Evolutionary conservation across 2,888 invertebrate species (phyloP), one percentile per base, ranked within the genome.

Genomic region (Epistrophella euchroma): DNA sequence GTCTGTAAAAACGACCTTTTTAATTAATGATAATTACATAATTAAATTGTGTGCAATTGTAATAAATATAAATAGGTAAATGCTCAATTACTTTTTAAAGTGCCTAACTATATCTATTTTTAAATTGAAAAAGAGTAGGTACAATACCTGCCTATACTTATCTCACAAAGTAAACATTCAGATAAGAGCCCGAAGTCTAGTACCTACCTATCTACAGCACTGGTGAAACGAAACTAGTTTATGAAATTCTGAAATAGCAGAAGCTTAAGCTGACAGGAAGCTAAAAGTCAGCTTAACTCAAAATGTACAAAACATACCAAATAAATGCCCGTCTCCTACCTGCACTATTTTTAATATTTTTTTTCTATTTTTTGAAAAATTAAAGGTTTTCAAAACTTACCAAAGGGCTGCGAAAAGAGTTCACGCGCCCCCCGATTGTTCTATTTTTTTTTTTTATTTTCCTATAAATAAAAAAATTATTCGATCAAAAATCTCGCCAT

Each of bases 311-410:
- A n/a, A n/a, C n/a, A n/a, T n/a, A n/a, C n/a, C n/a, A n/a, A n/a
- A n/a, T n/a, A n/a, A n/a, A n/a, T n/a, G n/a, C n/a, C n/a, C n/a
- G n/a, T n/a, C n/a, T n/a, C n/a, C 0, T 6, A 52, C 15, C 60
- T 60, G 64, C 40, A 47, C 35, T 13, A 64, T 4, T 17, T 11
- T 22, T 13, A 64, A 28, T 13, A 55, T 28, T 6, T n/a, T 43
- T 43, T n/a, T 55, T 22, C 3, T 40, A 35, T 50, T 50, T 66
- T 43, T 55, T 10, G 11, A 19, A 58, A 15, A 50, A 19, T 22
- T 10, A n/a, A 68, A 72, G n/a, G 52, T 40, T 68, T 79, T 75
- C 75, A 78, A 75, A 75, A 85, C 84, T 80, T 85, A 85, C 84
- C 80, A 76, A 68, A 85, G 84, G 84, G 72, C 80, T 32, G 76